A percentile compares a stretch with the other conserved stretches of the same genome.
Conservation (phyloP, 2,888 invertebrate species). For the Tricholauxania praeusta region DNA sequence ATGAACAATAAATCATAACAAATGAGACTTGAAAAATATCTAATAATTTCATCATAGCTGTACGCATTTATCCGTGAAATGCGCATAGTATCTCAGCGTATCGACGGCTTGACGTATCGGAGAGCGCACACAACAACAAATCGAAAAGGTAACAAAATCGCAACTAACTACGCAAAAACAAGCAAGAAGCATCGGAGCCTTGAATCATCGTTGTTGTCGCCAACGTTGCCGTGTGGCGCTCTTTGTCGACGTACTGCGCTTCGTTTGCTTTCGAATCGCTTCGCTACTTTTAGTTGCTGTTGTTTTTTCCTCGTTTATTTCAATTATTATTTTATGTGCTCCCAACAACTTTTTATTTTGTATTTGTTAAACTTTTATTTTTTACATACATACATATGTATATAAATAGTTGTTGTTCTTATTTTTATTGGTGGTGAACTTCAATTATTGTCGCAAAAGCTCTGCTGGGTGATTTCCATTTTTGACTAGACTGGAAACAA, state of each 20-base stretch:
- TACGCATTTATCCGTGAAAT: slow-evolving; percentile 32
- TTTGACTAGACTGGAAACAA: neutral
- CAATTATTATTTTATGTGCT: slow-evolving; percentile 5
- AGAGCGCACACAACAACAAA: slow-evolving; percentile 29
- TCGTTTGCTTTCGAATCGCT: slow-evolving; percentile 15
- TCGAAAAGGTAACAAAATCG: slow-evolving; percentile 33
- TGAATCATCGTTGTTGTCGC: slow-evolving; percentile 6
- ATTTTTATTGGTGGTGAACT: neutral
- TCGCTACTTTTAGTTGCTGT: slow-evolving; percentile 1
- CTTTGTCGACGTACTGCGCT: too few relatives aligned
- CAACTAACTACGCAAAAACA: slow-evolving; percentile 36
- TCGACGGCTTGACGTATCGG: neutral
- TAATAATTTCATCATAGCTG: slow-evolving; percentile 31
- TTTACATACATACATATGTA: neutral
- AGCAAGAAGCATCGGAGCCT: slow-evolving; percentile 26
- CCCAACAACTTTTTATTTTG: neutral
- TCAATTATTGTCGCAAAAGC: too few relatives aligned
- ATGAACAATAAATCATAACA: neutral
- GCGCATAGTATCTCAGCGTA: neutral
- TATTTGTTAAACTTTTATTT: slow-evolving; percentile 10
- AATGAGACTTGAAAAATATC: neutral
- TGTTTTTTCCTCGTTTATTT: slow-evolving; percentile 10
- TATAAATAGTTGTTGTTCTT: neutral
- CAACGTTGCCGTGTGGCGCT: neutral
- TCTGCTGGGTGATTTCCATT: neutral